These are phyloP conservation scores for Glaucomys volans DNA, from an alignment of 2,113 vertebrate species.

Conservation along the genomic window DNA sequence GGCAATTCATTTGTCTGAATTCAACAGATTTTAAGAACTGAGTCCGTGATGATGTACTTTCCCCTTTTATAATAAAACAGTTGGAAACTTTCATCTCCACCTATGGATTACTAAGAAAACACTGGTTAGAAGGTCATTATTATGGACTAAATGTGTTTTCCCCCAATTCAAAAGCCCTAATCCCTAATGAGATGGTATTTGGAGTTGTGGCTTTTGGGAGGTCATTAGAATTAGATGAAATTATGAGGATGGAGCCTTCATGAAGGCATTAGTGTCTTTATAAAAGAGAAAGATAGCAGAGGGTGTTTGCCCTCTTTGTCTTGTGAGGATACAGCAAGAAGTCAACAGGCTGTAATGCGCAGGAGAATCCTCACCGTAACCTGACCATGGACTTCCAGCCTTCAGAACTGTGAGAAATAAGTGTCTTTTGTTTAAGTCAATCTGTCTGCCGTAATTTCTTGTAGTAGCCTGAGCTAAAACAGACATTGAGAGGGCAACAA, in stretches of 20 bases:
- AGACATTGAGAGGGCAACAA: constrained; percentile 12
- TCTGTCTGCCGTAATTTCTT: not conserved
- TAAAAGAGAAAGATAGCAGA: not conserved
- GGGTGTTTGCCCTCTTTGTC: not conserved
- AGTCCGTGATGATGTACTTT: constrained; percentile 38
- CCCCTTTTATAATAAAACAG: constrained; percentile 53
- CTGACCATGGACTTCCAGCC: not conserved
- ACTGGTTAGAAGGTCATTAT: not conserved
- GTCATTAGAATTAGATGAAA: not conserved
- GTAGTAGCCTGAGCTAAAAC: not conserved
- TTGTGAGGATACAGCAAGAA: not conserved
- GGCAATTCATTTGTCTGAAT: constrained; percentile 81
- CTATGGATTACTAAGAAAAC: not conserved
- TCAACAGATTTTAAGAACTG: constrained; percentile 78
- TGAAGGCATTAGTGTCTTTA: too few species aligned
- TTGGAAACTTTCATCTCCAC: constrained; percentile 61
- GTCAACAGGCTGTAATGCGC: not conserved
- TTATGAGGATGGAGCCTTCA: too few species aligned
- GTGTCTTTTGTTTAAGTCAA: not conserved
- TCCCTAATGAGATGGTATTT: not conserved
- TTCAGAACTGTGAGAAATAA: not conserved
- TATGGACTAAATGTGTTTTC: not conserved
- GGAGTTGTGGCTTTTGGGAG: not conserved
- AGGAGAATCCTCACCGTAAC: not conserved
- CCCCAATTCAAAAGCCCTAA: not conserved